Conservation (phyloP, 2,888 invertebrate species). For the Acanthopleura granulata region DNA sequence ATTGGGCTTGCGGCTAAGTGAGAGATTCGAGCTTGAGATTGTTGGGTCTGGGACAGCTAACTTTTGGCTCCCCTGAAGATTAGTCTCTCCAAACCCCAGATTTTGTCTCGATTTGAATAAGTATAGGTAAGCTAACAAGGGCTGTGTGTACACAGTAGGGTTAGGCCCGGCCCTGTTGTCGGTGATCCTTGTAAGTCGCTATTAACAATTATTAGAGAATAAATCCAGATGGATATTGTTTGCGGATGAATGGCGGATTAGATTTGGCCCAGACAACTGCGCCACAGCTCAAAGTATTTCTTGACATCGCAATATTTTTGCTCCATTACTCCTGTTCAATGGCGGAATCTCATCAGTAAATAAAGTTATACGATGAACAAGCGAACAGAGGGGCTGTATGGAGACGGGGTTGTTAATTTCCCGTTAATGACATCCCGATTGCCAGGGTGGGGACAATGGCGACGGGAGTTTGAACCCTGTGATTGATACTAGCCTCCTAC, state of each 20-base stretch:
- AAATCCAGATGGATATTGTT: constrained; percentile 7
- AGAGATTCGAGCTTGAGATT: no score
- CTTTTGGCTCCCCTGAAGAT: no score
- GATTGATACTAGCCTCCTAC: not conserved
- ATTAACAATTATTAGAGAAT: constrained; percentile 11
- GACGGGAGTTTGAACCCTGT: not conserved
- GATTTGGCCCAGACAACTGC: not conserved
- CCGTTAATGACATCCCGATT: constrained; percentile 13
- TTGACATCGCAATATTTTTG: constrained; percentile 17
- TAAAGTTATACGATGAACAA: not conserved
- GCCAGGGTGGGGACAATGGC: constrained; percentile 10
- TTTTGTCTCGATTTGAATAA: no score
- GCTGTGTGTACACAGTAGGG: not conserved
- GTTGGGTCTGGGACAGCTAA: no score
- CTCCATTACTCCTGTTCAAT: constrained; percentile 14
- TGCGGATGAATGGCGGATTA: constrained; percentile 1
- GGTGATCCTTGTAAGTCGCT: not conserved
- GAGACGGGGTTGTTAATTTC: constrained; percentile 11
- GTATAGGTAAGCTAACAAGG: not conserved
- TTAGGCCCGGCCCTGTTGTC: not conserved
- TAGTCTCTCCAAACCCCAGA: no score
- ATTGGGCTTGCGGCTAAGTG: no score
- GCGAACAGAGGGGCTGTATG: not conserved
- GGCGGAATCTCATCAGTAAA: constrained; percentile 15
- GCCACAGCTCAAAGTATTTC: not conserved